phyloP scores from a whole-genome alignment of 2,888 invertebrate genomes.

The Ganaspis brasiliensis region DNA sequence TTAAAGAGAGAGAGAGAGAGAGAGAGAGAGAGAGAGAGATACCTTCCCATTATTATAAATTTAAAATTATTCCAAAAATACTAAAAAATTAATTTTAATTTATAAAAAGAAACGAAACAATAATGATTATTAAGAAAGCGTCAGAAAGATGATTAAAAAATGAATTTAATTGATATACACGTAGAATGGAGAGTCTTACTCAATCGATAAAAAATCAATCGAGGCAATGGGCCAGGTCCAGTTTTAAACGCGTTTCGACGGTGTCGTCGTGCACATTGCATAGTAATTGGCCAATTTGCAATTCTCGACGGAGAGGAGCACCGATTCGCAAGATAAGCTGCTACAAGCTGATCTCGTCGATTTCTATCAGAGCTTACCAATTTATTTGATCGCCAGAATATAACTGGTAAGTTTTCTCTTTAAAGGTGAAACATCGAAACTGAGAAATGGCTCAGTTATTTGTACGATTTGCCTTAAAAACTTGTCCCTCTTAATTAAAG shows the following conservation, averaged over 20 bases:
- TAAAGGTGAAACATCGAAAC: neutral
- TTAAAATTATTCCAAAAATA: no score
- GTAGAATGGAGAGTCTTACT: neutral
- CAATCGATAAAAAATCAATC: constrained; percentile 38
- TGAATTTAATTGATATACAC: constrained; percentile 38
- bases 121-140: no score
- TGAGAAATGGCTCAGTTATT: neutral
- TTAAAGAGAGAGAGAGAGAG: no score
- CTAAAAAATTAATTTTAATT: no score
- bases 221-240: constrained; percentile 33
- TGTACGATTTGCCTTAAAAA: neutral
- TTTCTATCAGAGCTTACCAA: constrained; percentile 46
- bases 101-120: no score
- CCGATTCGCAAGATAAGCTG: constrained; percentile 58
- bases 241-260: constrained; percentile 47
- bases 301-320: constrained; percentile 56
- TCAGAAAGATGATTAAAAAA: constrained; percentile 3
- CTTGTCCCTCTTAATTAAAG: neutral
- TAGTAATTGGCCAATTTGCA: constrained; percentile 69
- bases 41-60: no score
- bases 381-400: constrained; percentile 41
- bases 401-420: constrained; percentile 2
- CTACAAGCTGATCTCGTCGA: constrained; percentile 37
- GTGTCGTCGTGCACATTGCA: constrained; percentile 62
- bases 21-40: no score